Evolutionary conservation across 2,888 invertebrate genomes (phyloP).

Genomic region (Disparrhopalites patrizii): DNA sequence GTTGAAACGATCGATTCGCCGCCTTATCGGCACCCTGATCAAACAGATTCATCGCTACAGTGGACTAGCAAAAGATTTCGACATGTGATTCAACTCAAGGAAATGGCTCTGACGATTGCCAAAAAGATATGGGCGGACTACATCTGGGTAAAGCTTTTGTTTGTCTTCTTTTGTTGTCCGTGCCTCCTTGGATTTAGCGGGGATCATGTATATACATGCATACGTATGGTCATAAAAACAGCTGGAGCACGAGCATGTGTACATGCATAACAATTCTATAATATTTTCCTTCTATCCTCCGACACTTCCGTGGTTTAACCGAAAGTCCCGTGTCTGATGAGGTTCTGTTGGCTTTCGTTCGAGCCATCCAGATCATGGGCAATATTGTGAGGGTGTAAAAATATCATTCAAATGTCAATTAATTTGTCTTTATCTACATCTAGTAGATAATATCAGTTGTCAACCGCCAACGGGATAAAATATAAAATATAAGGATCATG

Average conservation of each 20-base stretch:
- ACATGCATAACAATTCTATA: not conserved
- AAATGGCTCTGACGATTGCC: slow-evolving; percentile 68
- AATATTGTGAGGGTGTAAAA: not conserved
- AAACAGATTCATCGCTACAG: slow-evolving; percentile 60
- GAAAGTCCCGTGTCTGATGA: not conserved
- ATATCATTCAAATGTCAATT: too few relatives aligned
- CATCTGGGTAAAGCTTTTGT: slow-evolving; percentile 65
- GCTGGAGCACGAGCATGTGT: not conserved
- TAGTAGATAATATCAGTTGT: too few relatives aligned
- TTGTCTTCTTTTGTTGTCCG: not conserved
- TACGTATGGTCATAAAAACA: too few relatives aligned
- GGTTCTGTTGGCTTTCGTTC: not conserved
- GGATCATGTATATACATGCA: not conserved
- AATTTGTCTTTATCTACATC: too few relatives aligned
- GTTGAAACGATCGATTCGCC: slow-evolving; percentile 57
- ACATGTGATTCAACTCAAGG: slow-evolving; percentile 74
- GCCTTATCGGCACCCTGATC: slow-evolving; percentile 56
- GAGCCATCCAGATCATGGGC: not conserved
- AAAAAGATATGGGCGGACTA: slow-evolving; percentile 82
- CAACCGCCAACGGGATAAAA: too few relatives aligned
- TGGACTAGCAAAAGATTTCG: slow-evolving; percentile 73
- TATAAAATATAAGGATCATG: too few relatives aligned
- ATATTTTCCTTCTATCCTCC: not conserved
- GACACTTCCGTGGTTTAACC: too few relatives aligned
- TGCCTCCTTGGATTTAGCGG: too few relatives aligned